These are phyloP conservation scores for Chalcis sispes DNA, from an alignment of 2,888 invertebrate genomes.

Conservation along the genomic window DNA sequence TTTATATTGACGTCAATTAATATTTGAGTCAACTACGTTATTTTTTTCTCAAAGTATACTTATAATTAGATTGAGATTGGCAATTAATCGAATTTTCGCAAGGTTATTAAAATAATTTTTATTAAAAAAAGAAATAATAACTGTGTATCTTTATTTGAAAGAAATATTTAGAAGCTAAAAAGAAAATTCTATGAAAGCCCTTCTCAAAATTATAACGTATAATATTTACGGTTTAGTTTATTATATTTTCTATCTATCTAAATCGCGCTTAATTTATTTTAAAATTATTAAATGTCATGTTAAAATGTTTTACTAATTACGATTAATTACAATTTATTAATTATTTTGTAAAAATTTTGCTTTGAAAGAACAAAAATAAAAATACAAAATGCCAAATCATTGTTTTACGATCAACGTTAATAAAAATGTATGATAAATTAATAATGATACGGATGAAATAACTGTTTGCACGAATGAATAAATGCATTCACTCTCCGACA, in stretches of 20 bases:
- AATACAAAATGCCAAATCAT: no score
- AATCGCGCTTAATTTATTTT: no score
- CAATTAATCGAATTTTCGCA: conserved; percentile 11
- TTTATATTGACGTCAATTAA: background rate
- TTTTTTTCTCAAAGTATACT: conserved; percentile 34
- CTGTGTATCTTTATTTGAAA: no score
- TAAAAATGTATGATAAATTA: no score
- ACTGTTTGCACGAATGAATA: no score
- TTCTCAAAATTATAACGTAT: conserved; percentile 10
- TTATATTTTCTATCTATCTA: conserved; percentile 9
- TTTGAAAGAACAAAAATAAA: no score
- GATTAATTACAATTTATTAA: background rate
- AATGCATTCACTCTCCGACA: no score
- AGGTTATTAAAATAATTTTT: background rate
- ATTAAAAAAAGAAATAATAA: no score
- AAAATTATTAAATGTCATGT: no score
- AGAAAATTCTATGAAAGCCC: conserved; percentile 16
- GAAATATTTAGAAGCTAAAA: no score
- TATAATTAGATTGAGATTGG: conserved; percentile 24
- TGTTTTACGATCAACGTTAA: no score
- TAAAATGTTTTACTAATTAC: conserved; percentile 12
- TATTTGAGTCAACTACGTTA: conserved; percentile 39
- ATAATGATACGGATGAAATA: no score
- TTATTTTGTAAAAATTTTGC: background rate
- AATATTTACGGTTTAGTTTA: background rate